phyloP scores from a whole-genome alignment of 2,113 vertebrate species.

The Alouatta palliata region DNA sequence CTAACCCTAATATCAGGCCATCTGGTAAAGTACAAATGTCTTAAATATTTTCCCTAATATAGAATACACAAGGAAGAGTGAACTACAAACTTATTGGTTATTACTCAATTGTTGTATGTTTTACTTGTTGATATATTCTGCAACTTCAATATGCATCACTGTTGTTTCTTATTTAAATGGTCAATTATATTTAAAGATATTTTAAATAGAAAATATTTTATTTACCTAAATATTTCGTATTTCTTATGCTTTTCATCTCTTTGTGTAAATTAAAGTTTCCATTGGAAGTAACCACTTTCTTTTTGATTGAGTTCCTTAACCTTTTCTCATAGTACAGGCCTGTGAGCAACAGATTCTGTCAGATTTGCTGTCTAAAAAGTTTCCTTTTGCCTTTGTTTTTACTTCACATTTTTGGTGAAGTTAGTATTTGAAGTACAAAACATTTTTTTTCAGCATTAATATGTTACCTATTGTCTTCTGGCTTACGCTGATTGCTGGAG shows the following conservation, averaged over 20 bases:
- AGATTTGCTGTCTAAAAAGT: background rate
- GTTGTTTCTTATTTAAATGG: background rate
- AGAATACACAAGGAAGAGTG: background rate
- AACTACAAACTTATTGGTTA: background rate
- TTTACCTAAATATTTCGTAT: background rate
- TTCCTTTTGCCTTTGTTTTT: background rate
- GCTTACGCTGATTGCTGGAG: background rate
- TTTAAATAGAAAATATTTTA: background rate
- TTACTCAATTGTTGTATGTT: background rate
- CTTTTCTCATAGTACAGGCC: background rate
- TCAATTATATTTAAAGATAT: background rate
- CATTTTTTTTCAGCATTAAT: background rate
- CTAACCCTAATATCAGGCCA: background rate
- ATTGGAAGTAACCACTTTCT: background rate
- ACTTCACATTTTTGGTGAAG: background rate
- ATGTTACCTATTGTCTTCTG: background rate
- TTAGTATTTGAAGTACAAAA: background rate
- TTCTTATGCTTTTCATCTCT: background rate
- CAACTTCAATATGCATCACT: background rate
- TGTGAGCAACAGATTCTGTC: background rate
- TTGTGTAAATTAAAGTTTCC: background rate
- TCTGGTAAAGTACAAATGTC: background rate
- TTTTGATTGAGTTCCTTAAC: background rate
- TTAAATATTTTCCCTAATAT: background rate
- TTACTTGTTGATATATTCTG: background rate